A percentile compares a stretch with the other conserved stretches of the same genome.
Conservation (phyloP, 2,797 vertebrate species). For the Sebastes itinus region DNA sequence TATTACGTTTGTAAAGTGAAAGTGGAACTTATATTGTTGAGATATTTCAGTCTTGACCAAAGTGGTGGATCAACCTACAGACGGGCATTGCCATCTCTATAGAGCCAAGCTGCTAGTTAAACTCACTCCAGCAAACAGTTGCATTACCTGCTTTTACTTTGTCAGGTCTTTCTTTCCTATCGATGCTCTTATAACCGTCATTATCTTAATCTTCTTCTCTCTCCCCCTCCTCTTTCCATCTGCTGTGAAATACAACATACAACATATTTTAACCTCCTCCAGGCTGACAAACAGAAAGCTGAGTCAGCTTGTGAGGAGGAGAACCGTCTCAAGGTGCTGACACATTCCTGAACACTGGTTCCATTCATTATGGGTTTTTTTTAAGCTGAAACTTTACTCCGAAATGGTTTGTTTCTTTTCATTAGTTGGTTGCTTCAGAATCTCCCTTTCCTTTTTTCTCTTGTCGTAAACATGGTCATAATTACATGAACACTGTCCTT, state of each 20-base stretch:
- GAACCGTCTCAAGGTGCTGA: slow-evolving; percentile 20
- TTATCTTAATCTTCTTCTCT: neutral
- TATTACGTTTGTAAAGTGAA: neutral
- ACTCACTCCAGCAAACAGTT: neutral
- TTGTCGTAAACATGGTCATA: neutral
- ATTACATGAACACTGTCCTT: slow-evolving; percentile 7
- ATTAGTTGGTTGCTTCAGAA: neutral
- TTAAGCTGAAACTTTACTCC: neutral
- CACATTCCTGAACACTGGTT: neutral
- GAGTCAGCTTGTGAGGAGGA: neutral
- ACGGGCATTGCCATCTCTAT: neutral
- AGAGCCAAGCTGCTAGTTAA: too few relatives aligned
- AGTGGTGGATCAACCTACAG: neutral
- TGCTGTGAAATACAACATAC: neutral
- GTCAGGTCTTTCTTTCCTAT: neutral
- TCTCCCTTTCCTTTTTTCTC: neutral
- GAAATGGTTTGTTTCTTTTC: neutral
- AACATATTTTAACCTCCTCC: neutral
- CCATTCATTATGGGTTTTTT: neutral
- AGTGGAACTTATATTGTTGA: neutral
- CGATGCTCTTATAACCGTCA: neutral
- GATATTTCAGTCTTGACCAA: neutral
- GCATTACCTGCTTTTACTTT: neutral
- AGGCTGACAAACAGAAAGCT: neutral
- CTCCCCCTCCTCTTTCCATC: neutral